Evolutionary conservation across 2,797 vertebrate genomes (phyloP), one percentile per base, ranked within the genome.

Genomic region (Eulemur coronatus): DNA sequence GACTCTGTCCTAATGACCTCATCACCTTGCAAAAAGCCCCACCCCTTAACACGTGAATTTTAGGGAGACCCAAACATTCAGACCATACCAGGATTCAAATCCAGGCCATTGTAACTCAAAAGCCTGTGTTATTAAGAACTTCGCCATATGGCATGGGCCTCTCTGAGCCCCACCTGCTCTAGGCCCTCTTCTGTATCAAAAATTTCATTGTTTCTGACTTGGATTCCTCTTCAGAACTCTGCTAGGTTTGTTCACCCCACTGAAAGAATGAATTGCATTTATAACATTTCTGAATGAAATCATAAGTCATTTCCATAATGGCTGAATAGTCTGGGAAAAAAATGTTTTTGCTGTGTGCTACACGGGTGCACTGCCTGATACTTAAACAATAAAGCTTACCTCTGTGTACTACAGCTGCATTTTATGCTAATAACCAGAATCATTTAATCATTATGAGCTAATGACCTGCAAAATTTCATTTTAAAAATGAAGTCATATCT

Each of bases 391-490:
- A 95, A 97, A 98, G 95, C 94, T 97, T 97, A 93, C 96, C 69
- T 98, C 46, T 41, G 76, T 96, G 93, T 88, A 95, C 78, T 81
- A 88, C 9, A 84, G 85, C 46, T 86, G 82, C 95, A 96, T 97
- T 97, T 98, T 98, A 98, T 98, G 98, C 98, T 98, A 98, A 98
- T 98, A 98, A 96, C 97, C 97, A 96, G 94, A 97, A 97, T 97
- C 97, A 97, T 98, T 98, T 98, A 97, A 98, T 98, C 97, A 98
- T 97, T 97, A 98, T 97, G 95, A 95, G 95, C 95, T 98, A 98
- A 98, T 98, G 98, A 98, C 96, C 98, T 98, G 97, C 96, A 98
- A 98, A 98, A 97, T 98, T 98, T 98, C 97, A 96, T 98, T 98
- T 97, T 97, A 96, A 96, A 95, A 98, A 85, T 75, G 91, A 96